These are phyloP conservation scores for Harpagoxenus sublaevis DNA, from an alignment of 2,888 invertebrate genomes.

Conservation along the genomic window DNA sequence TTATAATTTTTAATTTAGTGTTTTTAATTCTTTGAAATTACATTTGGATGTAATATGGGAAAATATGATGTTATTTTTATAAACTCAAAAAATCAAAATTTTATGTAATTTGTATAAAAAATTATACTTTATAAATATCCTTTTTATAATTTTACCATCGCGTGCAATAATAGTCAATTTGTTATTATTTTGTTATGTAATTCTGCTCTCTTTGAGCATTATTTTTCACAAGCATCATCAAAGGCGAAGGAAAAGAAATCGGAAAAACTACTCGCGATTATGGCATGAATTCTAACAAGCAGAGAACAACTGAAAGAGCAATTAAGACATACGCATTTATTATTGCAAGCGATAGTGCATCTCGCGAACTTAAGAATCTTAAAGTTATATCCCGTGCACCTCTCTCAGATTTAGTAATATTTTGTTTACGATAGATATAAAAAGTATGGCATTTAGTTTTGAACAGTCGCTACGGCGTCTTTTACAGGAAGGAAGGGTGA, in stretches of 20 bases:
- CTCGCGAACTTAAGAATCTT: slow-evolving; percentile 4
- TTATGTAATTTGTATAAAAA: slow-evolving; percentile 1
- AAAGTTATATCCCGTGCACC: slow-evolving; percentile 30
- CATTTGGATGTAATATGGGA: background rate
- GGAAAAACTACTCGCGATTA: background rate
- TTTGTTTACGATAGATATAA: slow-evolving; percentile 32
- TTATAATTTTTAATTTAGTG: background rate
- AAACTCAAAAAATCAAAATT: slow-evolving; percentile 16
- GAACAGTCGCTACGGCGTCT: background rate
- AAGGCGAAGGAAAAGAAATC: background rate
- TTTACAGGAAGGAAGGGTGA: background rate
- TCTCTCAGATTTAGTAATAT: slow-evolving; percentile 11
- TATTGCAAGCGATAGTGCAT: slow-evolving; percentile 42
- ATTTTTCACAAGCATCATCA: background rate
- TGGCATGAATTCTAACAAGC: background rate
- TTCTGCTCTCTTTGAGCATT: background rate
- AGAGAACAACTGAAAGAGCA: background rate
- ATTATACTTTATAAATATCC: slow-evolving; percentile 8
- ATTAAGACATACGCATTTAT: slow-evolving; percentile 33
- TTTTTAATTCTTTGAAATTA: background rate
- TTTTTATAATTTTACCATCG: background rate
- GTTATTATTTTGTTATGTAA: slow-evolving; percentile 2
- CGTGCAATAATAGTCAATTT: slow-evolving; percentile 10
- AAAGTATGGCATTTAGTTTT: slow-evolving; percentile 31
- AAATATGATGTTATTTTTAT: background rate